Percentiles rank a stretch among this genome's conserved stretches.
These are phyloP conservation scores for Muntiacus reevesi DNA, from an alignment of 2,113 vertebrate species.

Conservation along the genomic window DNA sequence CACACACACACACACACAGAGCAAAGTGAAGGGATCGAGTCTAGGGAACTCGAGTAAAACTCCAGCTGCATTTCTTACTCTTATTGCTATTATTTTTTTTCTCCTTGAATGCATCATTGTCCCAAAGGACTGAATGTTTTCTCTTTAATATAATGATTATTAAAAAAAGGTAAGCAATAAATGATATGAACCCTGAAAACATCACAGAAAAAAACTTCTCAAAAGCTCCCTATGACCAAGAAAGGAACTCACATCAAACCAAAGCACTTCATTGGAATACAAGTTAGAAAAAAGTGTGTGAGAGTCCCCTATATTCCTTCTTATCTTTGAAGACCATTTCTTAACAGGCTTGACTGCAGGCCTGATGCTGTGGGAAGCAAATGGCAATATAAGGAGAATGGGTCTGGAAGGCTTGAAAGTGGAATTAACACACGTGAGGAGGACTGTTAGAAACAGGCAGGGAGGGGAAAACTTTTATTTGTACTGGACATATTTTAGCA, in stretches of 20 bases:
- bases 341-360: background rate
- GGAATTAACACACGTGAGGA: background rate
- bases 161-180: background rate
- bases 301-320: background rate
- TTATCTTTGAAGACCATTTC: background rate
- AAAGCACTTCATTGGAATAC: background rate
- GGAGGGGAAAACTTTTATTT: background rate
- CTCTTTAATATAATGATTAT: background rate
- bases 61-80: background rate
- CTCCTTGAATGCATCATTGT: background rate
- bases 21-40: fast-evolving
- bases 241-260: background rate
- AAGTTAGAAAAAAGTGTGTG: background rate
- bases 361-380: background rate
- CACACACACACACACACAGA: background rate
- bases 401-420: background rate
- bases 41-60: background rate
- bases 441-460: background rate
- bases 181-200: background rate
- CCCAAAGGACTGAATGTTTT: background rate
- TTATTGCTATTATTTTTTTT: background rate
- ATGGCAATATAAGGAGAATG: background rate
- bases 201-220: background rate
- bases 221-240: background rate
- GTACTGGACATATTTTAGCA: background rate